These are phyloP conservation scores for Sesamia inferens DNA, from an alignment of 2,888 invertebrate genomes.

Conservation along the genomic window DNA sequence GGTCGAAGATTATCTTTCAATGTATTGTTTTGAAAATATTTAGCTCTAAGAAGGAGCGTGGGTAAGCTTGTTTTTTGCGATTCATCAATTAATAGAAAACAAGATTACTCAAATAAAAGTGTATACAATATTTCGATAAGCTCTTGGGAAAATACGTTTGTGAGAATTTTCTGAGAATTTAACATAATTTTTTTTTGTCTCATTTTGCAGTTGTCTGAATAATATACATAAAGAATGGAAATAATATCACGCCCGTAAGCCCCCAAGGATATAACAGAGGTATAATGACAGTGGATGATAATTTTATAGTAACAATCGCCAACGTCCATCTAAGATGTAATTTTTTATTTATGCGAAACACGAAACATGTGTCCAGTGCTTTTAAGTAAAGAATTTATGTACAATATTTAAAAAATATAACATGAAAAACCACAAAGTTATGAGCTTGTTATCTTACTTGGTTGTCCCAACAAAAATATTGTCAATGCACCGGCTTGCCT, in stretches of 20 bases:
- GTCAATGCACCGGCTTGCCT: no score
- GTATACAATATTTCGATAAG: not conserved
- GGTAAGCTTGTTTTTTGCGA: constrained; percentile 18
- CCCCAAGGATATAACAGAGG: not conserved
- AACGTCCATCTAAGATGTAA: constrained; percentile 64
- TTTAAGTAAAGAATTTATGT: no score
- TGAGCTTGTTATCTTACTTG: no score
- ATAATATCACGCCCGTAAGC: not conserved
- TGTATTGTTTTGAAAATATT: constrained; percentile 33
- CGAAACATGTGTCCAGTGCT: no score
- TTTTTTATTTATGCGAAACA: no score
- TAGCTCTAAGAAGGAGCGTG: constrained; percentile 7
- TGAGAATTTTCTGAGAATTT: not conserved
- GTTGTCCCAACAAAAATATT: no score
- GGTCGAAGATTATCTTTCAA: constrained; percentile 50
- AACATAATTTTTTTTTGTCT: not conserved
- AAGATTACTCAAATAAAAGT: not conserved
- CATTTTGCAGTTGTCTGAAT: no score
- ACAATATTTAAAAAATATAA: no score
- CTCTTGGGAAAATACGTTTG: not conserved
- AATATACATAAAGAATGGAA: not conserved
- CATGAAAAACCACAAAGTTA: no score
- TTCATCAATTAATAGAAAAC: no score
- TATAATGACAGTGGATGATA: not conserved
- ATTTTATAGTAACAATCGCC: not conserved